Evolutionary conservation across 1,140 invertebrate species (phyloP).

Genomic region (Apis dorsata): DNA sequence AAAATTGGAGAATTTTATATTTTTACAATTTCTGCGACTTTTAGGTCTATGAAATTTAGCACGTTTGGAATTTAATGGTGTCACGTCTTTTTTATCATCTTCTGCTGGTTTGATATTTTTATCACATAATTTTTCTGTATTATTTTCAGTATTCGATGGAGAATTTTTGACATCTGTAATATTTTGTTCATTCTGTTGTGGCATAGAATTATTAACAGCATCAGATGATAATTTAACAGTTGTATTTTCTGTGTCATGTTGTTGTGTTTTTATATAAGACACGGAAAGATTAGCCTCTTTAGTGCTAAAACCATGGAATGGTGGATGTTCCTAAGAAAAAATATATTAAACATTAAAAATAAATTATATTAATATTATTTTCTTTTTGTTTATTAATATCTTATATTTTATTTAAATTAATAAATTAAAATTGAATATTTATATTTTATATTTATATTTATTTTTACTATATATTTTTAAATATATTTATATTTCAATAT

Average conservation of each 20-base stretch:
- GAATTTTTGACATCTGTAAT: constrained; percentile 54
- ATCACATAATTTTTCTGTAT: constrained; percentile 39
- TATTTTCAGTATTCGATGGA: constrained; percentile 51
- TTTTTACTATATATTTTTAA: background rate
- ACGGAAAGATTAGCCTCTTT: constrained; percentile 73
- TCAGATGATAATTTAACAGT: constrained; percentile 36
- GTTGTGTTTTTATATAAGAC: constrained; percentile 70
- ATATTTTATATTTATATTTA: background rate
- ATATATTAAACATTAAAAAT: constrained; percentile 10
- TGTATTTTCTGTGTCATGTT: constrained; percentile 66
- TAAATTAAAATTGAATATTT: background rate
- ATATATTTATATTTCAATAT: background rate
- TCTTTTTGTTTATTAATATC: background rate
- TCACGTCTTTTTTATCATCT: constrained; percentile 28
- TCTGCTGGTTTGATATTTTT: constrained; percentile 20
- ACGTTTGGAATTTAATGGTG: constrained; percentile 40
- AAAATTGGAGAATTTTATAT: constrained; percentile 71
- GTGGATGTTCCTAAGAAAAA: constrained; percentile 73
- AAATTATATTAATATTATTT: background rate
- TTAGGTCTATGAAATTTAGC: constrained; percentile 60
- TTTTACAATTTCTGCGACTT: constrained; percentile 60
- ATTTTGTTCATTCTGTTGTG: constrained; percentile 54
- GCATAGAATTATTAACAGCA: constrained; percentile 36
- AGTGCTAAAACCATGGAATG: constrained; percentile 78
- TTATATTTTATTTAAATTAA: background rate